Evolutionary conservation across 1,140 invertebrate species (phyloP).

Genomic region (Nasonia longicornis): DNA sequence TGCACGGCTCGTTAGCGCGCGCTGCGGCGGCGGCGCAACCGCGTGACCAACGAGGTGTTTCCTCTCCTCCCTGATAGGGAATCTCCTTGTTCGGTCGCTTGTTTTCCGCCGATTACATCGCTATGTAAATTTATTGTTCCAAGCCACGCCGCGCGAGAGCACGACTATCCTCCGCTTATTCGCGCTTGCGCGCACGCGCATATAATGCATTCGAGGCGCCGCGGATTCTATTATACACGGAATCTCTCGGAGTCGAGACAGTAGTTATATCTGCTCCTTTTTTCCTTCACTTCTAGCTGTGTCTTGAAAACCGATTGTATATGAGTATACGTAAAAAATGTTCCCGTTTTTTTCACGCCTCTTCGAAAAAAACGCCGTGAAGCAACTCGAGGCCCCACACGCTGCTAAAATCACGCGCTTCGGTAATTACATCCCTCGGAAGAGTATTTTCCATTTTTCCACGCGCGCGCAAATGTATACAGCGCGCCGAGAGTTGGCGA

Average conservation of each 20-base stretch:
- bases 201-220: not conserved
- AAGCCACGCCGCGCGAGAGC: slow-evolving; percentile 39
- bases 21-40: slow-evolving; percentile 42
- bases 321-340: no score
- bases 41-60: slow-evolving; percentile 65
- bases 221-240: not conserved
- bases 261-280: no score
- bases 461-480: not conserved
- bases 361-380: not conserved
- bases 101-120: slow-evolving; percentile 67
- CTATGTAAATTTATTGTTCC: slow-evolving; percentile 67
- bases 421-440: slow-evolving; percentile 29
- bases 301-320: no score
- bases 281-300: no score
- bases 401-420: not conserved
- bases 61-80: slow-evolving; percentile 58
- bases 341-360: slow-evolving; percentile 7
- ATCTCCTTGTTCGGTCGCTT: slow-evolving; percentile 67
- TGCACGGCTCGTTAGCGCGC: slow-evolving; percentile 61
- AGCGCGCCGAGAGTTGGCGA: not conserved
- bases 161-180: slow-evolving; percentile 21
- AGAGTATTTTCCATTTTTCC: not conserved
- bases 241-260: no score
- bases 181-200: not conserved
- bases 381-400: not conserved